Conservation (phyloP, 2,888 invertebrate genomes). For the Atrina japonica region DNA sequence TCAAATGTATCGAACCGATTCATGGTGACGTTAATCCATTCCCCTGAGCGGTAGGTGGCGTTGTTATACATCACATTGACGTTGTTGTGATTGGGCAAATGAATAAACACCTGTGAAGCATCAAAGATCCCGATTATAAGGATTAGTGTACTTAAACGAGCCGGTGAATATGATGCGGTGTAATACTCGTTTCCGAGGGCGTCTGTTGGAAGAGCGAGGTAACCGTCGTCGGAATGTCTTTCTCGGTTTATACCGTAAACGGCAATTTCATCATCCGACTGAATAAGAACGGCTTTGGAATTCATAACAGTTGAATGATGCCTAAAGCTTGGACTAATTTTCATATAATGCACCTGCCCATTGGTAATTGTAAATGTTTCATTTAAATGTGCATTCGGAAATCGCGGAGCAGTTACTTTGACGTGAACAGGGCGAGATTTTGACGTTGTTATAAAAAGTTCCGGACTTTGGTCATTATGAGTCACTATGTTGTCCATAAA, state of each 20-base stretch:
- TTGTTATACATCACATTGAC: conserved; percentile 40
- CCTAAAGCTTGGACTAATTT: background rate
- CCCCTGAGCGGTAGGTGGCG: conserved; percentile 29
- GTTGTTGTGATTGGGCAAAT: conserved; percentile 24
- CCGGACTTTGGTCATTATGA: conserved; percentile 8
- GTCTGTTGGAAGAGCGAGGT: conserved; percentile 51
- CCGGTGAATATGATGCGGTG: conserved; percentile 46
- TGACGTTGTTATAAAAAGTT: conserved; percentile 51
- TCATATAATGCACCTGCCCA: background rate
- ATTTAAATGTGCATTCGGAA: background rate
- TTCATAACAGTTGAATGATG: background rate
- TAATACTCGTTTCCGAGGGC: conserved; percentile 54
- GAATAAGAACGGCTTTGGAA: background rate
- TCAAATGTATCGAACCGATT: conserved; percentile 47
- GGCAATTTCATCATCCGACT: conserved; percentile 49
- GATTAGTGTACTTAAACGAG: conserved; percentile 33
- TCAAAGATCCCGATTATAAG: conserved; percentile 45
- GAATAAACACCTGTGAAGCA: conserved; percentile 30
- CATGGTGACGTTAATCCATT: conserved; percentile 27
- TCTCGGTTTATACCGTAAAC: conserved; percentile 56
- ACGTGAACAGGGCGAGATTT: conserved; percentile 31
- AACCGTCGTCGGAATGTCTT: conserved; percentile 55
- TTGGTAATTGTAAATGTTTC: background rate
- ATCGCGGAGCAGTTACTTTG: conserved; percentile 30
- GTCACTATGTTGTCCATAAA: conserved; percentile 41